Conservation (phyloP, 2,113 vertebrate species). For the Verasper variegatus region DNA sequence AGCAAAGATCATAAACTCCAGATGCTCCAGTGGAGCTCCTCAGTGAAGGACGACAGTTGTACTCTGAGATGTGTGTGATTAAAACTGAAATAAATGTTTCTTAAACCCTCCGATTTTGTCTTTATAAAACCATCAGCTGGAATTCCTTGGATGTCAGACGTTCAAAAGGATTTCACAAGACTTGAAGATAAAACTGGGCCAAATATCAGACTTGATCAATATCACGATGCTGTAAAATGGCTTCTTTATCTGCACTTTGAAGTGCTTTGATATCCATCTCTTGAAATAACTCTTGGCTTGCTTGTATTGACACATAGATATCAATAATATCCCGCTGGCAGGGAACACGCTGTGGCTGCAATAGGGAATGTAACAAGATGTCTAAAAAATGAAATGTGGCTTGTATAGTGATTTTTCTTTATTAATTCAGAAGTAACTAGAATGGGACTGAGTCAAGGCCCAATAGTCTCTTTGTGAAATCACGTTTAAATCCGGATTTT, state of each 20-base stretch:
- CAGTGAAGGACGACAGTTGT: background rate
- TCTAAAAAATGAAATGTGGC: background rate
- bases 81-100: slow-evolving; percentile 11
- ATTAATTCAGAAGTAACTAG: slow-evolving; percentile 4
- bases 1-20: slow-evolving; percentile 6
- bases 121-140: background rate
- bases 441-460: background rate
- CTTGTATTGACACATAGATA: slow-evolving; percentile 37
- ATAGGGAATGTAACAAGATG: background rate
- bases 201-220: slow-evolving; percentile 40
- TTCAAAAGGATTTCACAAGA: slow-evolving; percentile 3
- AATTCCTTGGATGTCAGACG: slow-evolving; percentile 2
- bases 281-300: slow-evolving; percentile 10
- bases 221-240: slow-evolving; percentile 34
- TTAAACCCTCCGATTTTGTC: too few species aligned
- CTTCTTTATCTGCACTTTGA: slow-evolving; percentile 22
- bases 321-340: slow-evolving; percentile 17
- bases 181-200: slow-evolving; percentile 10
- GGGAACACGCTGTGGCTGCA: slow-evolving; percentile 8
- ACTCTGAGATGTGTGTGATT: slow-evolving; percentile 10
- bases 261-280: slow-evolving; percentile 16
- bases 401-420: background rate
- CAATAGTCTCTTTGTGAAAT: too few species aligned
- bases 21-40: slow-evolving; percentile 6
- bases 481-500: too few species aligned